These are phyloP conservation scores for Ormyrus nitidulus DNA, from an alignment of 2,888 invertebrate species.

Conservation along the genomic window DNA sequence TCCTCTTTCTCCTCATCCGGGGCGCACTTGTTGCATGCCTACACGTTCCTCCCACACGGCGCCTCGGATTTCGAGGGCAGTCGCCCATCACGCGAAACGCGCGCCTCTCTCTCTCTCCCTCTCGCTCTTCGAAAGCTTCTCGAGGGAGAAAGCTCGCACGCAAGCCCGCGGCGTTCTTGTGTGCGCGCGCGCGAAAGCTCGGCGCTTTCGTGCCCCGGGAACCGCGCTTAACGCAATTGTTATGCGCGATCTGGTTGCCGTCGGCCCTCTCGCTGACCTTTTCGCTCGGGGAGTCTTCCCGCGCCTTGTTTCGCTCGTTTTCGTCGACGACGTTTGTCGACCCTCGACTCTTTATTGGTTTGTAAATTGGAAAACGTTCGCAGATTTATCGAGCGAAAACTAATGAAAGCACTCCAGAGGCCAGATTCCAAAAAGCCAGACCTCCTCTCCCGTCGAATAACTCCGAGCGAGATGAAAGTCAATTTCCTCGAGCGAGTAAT, in stretches of 20 bases:
- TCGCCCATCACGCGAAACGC: constrained; percentile 22
- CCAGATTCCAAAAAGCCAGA: too few relatives aligned
- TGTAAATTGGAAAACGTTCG: too few relatives aligned
- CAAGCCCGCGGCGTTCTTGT: not conserved
- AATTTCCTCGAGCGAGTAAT: constrained; percentile 5
- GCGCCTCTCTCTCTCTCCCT: not conserved
- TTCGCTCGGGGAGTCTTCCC: not conserved
- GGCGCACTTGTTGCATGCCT: constrained; percentile 42
- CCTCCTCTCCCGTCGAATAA: not conserved
- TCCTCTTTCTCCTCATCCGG: not conserved
- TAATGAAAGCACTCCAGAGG: too few relatives aligned
- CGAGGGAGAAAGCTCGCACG: not conserved
- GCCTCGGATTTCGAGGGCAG: constrained; percentile 28
- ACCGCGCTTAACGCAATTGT: constrained; percentile 23
- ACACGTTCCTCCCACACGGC: not conserved
- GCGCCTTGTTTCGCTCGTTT: not conserved
- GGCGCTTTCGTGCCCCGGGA: too few relatives aligned
- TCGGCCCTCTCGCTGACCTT: not conserved
- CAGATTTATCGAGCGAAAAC: too few relatives aligned
- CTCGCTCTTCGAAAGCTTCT: not conserved
- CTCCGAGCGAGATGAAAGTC: constrained; percentile 2
- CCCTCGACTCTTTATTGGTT: not conserved
- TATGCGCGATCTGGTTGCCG: not conserved
- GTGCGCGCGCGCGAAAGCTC: not conserved
- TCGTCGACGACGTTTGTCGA: not conserved